Evolutionary conservation across 2,113 vertebrate species (phyloP), one percentile per base, ranked within the genome.

Genomic region (Burhinus oedicnemus): DNA sequence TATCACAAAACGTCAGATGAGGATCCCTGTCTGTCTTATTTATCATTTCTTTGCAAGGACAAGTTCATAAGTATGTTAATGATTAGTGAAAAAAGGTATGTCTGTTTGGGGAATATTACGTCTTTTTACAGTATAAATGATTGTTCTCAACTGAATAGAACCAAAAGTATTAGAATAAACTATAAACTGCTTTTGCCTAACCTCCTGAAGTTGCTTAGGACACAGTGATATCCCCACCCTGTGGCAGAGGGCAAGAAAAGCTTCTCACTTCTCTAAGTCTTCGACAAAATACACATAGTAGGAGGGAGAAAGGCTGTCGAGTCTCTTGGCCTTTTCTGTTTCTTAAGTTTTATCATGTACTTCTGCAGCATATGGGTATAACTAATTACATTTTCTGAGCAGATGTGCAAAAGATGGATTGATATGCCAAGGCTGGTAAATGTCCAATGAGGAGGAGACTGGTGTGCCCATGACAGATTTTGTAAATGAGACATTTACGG

Each of bases 371-470:
- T 97, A 96, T 97, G 89, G 81, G 32, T 69, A 54, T 77, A 96
- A 92, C 90, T 97, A 96, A 96, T 94, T 94, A 64, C 87, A 78
- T 95, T 91, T 91, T 81, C 51, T 86, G 84, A 95, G 92, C 95
- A 98, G 97, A 97, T 97, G 85, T 97, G 96, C 78, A 88, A 89
- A 95, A 89, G 86, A 93, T 80, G 65, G 95, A 96, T 98, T 97
- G 89, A 91, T 93, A 93, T 94, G 84, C 93, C 85, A 97, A 95
- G 58, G 54, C 52, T 98, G 90, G 91, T 95, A 97, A 89, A 89
- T 84, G 92, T 95, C 91, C 95, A 97, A 77, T 68, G 54, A 95
- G 91, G 89, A 96, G 51, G 54, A 97, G 12, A 81, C 71, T 92
- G 68, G 91, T 91, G 69, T 95, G 93, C 93, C 80, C 89, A 65